Conservation (phyloP, 2,113 vertebrate species). For the Saccopteryx leptura region DNA sequence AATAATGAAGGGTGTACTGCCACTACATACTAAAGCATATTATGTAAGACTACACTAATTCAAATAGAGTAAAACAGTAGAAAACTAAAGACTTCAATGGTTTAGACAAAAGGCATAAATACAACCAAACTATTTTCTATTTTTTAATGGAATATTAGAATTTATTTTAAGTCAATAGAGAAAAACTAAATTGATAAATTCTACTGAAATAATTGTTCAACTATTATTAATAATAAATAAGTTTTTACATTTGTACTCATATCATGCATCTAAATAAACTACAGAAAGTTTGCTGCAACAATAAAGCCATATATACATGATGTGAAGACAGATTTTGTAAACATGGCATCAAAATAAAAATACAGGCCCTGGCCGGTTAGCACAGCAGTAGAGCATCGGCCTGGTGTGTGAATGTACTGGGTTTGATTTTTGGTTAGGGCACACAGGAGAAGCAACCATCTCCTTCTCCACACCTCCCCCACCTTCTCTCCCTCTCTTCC, state of each 20-base stretch:
- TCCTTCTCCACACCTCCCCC: too few relatives aligned
- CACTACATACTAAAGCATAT: fast-evolving
- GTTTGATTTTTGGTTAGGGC: too few relatives aligned
- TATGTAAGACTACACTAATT: fast-evolving
- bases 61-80: fast-evolving
- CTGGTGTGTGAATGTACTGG: too few relatives aligned
- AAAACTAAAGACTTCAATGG: fast-evolving
- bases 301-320: neutral
- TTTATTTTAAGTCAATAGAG: neutral
- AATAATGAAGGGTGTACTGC: too few relatives aligned
- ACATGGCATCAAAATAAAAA: neutral
- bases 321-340: neutral
- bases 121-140: neutral
- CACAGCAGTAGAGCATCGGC: too few relatives aligned
- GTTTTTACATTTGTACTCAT: neutral
- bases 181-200: neutral
- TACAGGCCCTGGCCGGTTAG: neutral
- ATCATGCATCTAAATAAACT: neutral
- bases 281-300: neutral
- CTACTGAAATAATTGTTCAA: neutral
- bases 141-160: neutral
- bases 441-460: too few relatives aligned
- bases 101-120: fast-evolving
- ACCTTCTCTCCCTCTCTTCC: too few relatives aligned
- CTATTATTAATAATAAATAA: neutral